Base-by-base conservation (phyloP, 2,113 vertebrate genomes). In the Taxidea taxus region DNA sequence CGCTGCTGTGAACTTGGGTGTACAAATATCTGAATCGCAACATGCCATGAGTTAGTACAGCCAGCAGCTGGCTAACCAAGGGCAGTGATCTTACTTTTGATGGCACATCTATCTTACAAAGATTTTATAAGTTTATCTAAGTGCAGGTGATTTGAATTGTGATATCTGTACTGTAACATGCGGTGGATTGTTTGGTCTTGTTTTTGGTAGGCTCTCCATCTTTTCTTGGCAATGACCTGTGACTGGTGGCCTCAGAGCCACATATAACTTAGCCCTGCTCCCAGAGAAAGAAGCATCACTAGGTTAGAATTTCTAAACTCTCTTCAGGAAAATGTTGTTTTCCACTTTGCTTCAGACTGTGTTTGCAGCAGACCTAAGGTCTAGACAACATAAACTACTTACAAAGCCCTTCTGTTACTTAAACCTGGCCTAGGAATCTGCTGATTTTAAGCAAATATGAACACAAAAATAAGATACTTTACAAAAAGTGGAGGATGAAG, bases 51-150 rank as follows among this genome's bases (percentile, higher is more conserved):
- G 99, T 97, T 64, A 16, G 6, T 14, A 0, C 99, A 29, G 1
- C 94, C 37, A 31, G 1, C 94, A 34, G 98, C 99, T 3, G 87
- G 97, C 85, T 18, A 99, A 95, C 98, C 99, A 1, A 99, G 99
- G 98, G 98, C 98, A 23, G 95, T 98, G 42, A 64, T 99, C 95
- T 99, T 99, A 0, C 99, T 97, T 4, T 91, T 99, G 47, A 98
- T 98, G 13, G 99, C 98, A 0, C 12, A 58, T 7, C 93, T 60
- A 0, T 21, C 98, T 86, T 99, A 99, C 91, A 98, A 98, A 21
- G 97, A 20, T 13, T 68, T 92, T 9, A 95, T 99, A 70, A 97
- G 21, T 9, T 72, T 34, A 0, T 98, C 99, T 74, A 54, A 74
- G 99, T 97, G 58, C 97, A 47, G 80, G 18, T 31, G 23, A 77